Evolutionary conservation across 2,797 vertebrate genomes (phyloP).

Genomic region (Hemibagrus guttatus): DNA sequence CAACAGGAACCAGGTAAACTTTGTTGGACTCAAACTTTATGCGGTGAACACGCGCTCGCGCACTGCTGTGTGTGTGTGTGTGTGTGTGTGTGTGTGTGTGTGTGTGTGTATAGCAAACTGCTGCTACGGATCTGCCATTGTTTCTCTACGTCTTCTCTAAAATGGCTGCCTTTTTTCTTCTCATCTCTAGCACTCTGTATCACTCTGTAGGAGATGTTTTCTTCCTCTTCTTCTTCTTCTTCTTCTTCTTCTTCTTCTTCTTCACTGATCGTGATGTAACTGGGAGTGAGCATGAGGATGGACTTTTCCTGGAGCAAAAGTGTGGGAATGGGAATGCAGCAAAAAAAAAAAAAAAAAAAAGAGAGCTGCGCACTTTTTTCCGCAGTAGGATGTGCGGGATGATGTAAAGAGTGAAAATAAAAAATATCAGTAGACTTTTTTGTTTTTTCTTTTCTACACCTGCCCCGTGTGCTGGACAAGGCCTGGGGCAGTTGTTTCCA

Average conservation of each 20-base stretch:
- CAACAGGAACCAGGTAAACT: conserved; percentile 89
- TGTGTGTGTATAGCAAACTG: conserved; percentile 60
- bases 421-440: neutral
- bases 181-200: conserved; percentile 57
- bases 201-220: too few relatives aligned
- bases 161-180: conserved; percentile 91
- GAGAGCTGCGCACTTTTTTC: neutral
- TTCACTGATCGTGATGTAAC: neutral
- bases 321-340: neutral
- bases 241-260: conserved; percentile 65
- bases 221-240: conserved; percentile 72
- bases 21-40: conserved; percentile 54
- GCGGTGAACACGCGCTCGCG: conserved; percentile 52
- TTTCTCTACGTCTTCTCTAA: conserved; percentile 84
- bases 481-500: neutral
- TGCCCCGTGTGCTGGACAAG: neutral
- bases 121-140: conserved; percentile 85
- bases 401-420: too few relatives aligned
- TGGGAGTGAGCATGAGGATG: neutral
- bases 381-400: neutral
- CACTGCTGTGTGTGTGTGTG: conserved; percentile 35
- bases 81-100: conserved; percentile 22
- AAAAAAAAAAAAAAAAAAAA: neutral
- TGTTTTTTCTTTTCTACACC: neutral
- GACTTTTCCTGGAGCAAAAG: neutral